Percentiles rank a stretch among this genome's conserved stretches.
Conservation (phyloP, 2,888 invertebrate species). For the Zhengitettix transpicula region DNA sequence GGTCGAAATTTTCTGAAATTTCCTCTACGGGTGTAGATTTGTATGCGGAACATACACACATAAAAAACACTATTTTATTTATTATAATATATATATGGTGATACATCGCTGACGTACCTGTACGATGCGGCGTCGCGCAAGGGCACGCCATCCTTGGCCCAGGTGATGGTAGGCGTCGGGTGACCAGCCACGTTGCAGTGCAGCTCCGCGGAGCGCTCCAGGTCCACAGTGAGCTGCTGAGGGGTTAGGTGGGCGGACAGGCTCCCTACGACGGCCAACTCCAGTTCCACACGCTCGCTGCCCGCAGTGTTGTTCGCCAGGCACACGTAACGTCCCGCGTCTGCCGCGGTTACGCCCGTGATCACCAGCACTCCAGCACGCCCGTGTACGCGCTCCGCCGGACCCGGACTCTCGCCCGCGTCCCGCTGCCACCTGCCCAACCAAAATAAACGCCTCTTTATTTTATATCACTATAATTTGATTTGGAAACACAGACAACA, state of each 20-base stretch:
- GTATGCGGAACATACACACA: too few relatives aligned
- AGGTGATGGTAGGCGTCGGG: conserved; percentile 13
- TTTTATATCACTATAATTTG: too few relatives aligned
- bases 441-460: too few relatives aligned
- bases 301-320: conserved; percentile 16
- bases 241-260: conserved; percentile 22
- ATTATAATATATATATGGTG: too few relatives aligned
- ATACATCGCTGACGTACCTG: not conserved
- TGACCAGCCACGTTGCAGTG: conserved; percentile 20
- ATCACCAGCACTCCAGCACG: conserved; percentile 23
- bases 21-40: too few relatives aligned
- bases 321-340: conserved; percentile 16
- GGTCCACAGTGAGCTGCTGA: conserved; percentile 27
- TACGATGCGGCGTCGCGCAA: conserved; percentile 11
- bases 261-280: conserved; percentile 25
- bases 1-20: too few relatives aligned
- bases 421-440: not conserved
- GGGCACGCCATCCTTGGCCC: conserved; percentile 17
- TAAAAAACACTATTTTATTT: too few relatives aligned
- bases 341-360: conserved; percentile 14
- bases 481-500: too few relatives aligned
- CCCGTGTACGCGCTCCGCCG: conserved; percentile 22
- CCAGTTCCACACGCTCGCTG: conserved; percentile 18
- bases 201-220: conserved; percentile 25
- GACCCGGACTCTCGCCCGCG: not conserved